These are phyloP conservation scores for Dryomyza anilis DNA, from an alignment of 2,888 invertebrate species.

Conservation along the genomic window DNA sequence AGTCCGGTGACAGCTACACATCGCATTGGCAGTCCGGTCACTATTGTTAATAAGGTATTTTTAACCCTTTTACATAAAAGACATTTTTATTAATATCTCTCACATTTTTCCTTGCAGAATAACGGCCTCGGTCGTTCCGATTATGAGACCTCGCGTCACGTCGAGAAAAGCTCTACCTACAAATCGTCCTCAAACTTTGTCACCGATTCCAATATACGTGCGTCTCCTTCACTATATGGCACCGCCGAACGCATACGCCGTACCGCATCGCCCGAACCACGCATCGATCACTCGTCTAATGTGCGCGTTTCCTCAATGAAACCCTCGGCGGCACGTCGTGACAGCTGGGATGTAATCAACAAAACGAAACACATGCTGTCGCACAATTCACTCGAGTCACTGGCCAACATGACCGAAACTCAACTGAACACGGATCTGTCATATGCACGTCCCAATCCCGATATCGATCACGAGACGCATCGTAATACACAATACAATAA, in stretches of 20 bases:
- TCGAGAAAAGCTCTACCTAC: constrained; percentile 63
- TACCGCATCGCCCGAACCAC: constrained; percentile 64
- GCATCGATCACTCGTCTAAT: constrained; percentile 66
- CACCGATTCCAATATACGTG: constrained; percentile 55
- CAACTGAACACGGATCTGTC: constrained; percentile 64
- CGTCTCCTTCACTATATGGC: constrained; percentile 65
- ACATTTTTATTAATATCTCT: background rate
- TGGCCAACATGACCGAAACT: constrained; percentile 71
- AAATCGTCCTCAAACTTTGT: constrained; percentile 64
- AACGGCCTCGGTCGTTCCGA: constrained; percentile 40
- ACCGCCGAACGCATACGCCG: constrained; percentile 60
- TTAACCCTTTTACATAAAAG: background rate
- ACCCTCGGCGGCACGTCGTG: constrained; percentile 67
- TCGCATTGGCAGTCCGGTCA: constrained; percentile 58
- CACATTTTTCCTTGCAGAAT: constrained; percentile 38
- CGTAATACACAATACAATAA: constrained; percentile 69
- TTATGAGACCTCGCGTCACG: constrained; percentile 54
- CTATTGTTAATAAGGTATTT: constrained; percentile 35
- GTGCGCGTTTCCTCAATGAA: constrained; percentile 68
- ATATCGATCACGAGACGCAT: constrained; percentile 68
- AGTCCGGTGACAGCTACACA: constrained; percentile 61
- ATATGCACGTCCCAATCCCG: constrained; percentile 58
- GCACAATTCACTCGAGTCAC: constrained; percentile 72
- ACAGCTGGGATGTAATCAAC: constrained; percentile 83
- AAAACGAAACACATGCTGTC: constrained; percentile 79